Conservation (phyloP, 2,888 invertebrate genomes). For the Sabellastarte sp. region DNA sequence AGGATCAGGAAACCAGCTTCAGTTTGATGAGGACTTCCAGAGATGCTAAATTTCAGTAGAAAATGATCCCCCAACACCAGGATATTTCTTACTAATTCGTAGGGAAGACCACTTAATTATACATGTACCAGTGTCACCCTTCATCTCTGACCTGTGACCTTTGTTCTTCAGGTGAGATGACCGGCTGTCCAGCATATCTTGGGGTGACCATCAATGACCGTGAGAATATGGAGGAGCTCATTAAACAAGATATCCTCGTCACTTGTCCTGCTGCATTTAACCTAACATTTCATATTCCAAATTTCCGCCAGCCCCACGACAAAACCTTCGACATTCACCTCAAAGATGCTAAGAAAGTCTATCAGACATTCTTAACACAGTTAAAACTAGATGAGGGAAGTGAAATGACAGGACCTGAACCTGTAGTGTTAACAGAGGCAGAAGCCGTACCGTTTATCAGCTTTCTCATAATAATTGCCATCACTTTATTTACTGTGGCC, state of each 20-base stretch:
- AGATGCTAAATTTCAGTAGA: too few relatives aligned
- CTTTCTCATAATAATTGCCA: too few relatives aligned
- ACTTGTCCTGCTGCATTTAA: conserved; percentile 46
- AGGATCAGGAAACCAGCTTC: too few relatives aligned
- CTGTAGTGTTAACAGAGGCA: too few relatives aligned
- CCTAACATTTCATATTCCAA: conserved; percentile 39
- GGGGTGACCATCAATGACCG: conserved; percentile 32
- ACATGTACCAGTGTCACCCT: too few relatives aligned
- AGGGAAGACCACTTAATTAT: too few relatives aligned
- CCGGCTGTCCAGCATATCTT: conserved; percentile 46
- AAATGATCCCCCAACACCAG: too few relatives aligned
- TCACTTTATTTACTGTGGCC: too few relatives aligned
- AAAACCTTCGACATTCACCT: conserved; percentile 30
- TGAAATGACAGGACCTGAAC: background rate
- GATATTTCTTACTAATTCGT: too few relatives aligned
- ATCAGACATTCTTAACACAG: conserved; percentile 14
- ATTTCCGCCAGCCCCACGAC: conserved; percentile 26
- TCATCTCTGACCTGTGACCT: too few relatives aligned
- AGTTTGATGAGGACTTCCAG: too few relatives aligned
- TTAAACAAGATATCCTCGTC: conserved; percentile 45
- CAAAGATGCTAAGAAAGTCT: conserved; percentile 19
- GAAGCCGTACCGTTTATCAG: too few relatives aligned
- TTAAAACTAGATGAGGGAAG: background rate
- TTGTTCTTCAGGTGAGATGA: conserved; percentile 36
- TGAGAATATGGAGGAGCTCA: conserved; percentile 26